Evolutionary conservation across 2,113 vertebrate species (phyloP).

Genomic region (Hipposideros armiger): DNA sequence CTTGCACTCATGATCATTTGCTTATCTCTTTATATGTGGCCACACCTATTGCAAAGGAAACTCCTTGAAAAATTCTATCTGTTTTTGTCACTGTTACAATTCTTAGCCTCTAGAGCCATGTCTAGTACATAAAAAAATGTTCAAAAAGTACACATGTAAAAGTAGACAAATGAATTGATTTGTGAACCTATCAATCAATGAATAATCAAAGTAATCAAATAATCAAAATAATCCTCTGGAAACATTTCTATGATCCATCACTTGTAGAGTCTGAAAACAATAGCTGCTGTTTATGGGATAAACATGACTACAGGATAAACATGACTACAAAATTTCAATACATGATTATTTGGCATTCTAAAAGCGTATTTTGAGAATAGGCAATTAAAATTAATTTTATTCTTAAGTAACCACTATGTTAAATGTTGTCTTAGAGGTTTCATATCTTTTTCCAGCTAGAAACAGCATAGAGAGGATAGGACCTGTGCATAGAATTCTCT

Average conservation of each 20-base stretch:
- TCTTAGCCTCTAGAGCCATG: background rate
- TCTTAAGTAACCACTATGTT: background rate
- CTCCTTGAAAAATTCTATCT: background rate
- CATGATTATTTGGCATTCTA: background rate
- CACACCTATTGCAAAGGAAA: background rate
- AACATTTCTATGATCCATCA: background rate
- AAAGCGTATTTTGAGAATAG: background rate
- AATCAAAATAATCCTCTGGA: background rate
- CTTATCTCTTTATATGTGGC: background rate
- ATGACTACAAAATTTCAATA: background rate
- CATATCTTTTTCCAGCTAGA: background rate
- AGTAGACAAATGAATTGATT: background rate
- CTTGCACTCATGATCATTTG: background rate
- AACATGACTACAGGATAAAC: background rate
- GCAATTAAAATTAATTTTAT: background rate
- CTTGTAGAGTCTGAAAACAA: background rate
- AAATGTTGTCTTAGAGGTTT: background rate
- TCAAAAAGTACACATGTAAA: background rate
- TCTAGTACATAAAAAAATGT: background rate
- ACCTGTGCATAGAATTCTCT: background rate
- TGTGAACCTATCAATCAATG: background rate
- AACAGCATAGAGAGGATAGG: background rate
- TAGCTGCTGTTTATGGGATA: background rate
- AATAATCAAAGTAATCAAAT: background rate
- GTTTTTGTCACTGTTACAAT: background rate